Evolutionary conservation across 2,113 vertebrate genomes (phyloP).

Genomic region (Larimichthys crocea): DNA sequence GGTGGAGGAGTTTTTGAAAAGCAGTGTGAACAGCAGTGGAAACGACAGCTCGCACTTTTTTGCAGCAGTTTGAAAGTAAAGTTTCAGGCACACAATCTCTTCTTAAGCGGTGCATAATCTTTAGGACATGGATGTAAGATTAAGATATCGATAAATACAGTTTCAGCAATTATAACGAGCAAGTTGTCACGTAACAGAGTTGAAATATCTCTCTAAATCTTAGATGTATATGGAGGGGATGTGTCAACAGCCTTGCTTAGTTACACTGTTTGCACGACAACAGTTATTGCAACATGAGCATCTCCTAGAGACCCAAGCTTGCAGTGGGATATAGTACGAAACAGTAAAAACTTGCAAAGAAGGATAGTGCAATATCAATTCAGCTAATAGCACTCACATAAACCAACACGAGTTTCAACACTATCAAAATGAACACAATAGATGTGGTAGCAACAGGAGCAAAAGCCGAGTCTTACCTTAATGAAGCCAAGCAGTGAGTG

Average conservation of each 20-base stretch:
- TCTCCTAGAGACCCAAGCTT: background rate
- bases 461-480: constrained; percentile 2
- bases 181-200: too few species aligned
- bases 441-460: background rate
- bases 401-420: background rate
- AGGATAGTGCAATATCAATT: background rate
- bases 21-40: background rate
- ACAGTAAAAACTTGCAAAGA: background rate
- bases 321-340: background rate
- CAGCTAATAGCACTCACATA: background rate
- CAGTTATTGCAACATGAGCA: background rate
- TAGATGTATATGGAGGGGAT: too few species aligned
- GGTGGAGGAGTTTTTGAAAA: background rate
- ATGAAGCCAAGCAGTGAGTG: background rate
- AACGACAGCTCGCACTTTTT: background rate
- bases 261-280: background rate
- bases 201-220: too few species aligned
- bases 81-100: background rate
- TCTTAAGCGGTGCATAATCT: background rate
- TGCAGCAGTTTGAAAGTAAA: background rate
- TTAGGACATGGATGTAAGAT: too few species aligned
- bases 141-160: too few species aligned
- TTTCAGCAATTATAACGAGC: too few species aligned
- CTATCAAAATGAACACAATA: background rate
- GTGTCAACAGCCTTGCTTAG: too few species aligned